Evolutionary conservation across 2,113 vertebrate species (phyloP).

Genomic region (Rousettus leschenaultii): DNA sequence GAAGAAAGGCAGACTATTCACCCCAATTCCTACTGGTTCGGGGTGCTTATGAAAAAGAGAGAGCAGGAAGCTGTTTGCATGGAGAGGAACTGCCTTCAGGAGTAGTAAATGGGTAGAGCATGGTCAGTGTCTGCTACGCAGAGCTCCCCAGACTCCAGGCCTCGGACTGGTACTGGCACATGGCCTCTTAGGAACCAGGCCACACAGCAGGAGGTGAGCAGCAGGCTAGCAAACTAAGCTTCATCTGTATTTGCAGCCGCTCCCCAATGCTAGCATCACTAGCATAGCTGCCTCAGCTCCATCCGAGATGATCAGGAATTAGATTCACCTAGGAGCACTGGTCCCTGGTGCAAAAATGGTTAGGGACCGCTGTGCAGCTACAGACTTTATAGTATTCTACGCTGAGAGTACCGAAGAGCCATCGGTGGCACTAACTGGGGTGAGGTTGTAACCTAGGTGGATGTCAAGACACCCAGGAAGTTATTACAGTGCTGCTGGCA

Average conservation of each 20-base stretch:
- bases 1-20: background rate
- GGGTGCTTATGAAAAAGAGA: background rate
- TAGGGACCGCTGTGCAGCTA: too few species aligned
- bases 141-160: too few species aligned
- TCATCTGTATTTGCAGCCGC: too few species aligned
- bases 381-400: background rate
- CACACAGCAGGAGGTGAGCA: too few species aligned
- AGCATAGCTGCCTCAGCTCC: too few species aligned
- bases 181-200: too few species aligned
- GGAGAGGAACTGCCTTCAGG: background rate
- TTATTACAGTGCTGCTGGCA: background rate
- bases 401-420: background rate
- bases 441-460: background rate
- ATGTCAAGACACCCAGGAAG: background rate
- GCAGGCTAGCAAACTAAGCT: too few species aligned
- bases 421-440: background rate
- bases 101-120: background rate
- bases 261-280: too few species aligned
- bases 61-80: background rate
- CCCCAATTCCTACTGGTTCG: background rate
- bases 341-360: too few species aligned
- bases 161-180: too few species aligned
- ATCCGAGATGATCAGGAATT: too few species aligned
- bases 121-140: background rate
- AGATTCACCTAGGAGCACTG: too few species aligned